These are phyloP conservation scores for Odontocerum albicorne DNA, from an alignment of 2,888 invertebrate species.

Conservation along the genomic window DNA sequence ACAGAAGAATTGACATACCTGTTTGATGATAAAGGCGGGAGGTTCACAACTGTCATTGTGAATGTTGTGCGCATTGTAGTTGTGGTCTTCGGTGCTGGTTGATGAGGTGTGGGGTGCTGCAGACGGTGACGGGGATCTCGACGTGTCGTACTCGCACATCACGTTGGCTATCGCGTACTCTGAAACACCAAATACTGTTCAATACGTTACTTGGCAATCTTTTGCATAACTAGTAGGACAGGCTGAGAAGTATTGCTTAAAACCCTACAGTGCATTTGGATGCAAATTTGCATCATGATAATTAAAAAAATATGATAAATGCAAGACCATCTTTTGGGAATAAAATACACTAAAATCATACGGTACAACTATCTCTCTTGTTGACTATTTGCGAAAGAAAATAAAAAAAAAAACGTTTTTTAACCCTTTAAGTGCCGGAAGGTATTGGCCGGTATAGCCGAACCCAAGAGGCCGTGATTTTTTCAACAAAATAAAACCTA, in stretches of 20 bases:
- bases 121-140: conserved; percentile 45
- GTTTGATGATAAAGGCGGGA: conserved; percentile 51
- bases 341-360: too few relatives aligned
- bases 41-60: conserved; percentile 49
- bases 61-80: conserved; percentile 54
- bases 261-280: not conserved
- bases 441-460: too few relatives aligned
- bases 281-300: too few relatives aligned
- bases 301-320: too few relatives aligned
- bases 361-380: too few relatives aligned
- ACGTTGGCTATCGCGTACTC: conserved; percentile 65
- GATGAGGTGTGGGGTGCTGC: conserved; percentile 31
- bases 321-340: too few relatives aligned
- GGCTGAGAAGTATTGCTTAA: not conserved
- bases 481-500: too few relatives aligned
- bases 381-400: too few relatives aligned
- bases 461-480: too few relatives aligned
- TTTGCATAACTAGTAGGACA: not conserved
- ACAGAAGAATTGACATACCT: conserved; percentile 16
- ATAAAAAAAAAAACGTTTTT: too few relatives aligned
- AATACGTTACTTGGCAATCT: not conserved
- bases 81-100: conserved; percentile 48
- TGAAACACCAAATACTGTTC: too few relatives aligned
- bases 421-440: too few relatives aligned
- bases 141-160: conserved; percentile 62